A percentile compares a stretch with the other conserved stretches of the same genome.
These are phyloP conservation scores for Perodicticus potto DNA, from an alignment of 2,797 vertebrate genomes.

Conservation along the genomic window DNA sequence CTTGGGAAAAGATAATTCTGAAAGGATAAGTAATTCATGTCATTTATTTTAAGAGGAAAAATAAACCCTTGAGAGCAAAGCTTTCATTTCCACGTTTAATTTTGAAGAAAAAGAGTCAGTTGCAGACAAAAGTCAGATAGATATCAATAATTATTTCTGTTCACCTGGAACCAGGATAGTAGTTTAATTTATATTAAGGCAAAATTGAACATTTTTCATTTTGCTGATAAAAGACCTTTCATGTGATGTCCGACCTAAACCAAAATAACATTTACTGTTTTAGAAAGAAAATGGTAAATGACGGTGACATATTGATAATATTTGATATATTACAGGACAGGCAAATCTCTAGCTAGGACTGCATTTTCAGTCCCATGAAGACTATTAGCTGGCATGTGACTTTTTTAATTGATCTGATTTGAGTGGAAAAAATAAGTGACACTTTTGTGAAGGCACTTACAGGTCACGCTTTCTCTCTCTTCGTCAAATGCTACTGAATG, in stretches of 20 bases:
- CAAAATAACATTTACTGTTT: not conserved
- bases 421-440: not conserved
- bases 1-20: slow-evolving; percentile 69
- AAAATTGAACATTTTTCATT: slow-evolving; percentile 66
- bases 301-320: not conserved
- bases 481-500: not conserved
- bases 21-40: slow-evolving; percentile 72
- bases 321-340: not conserved
- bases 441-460: not conserved
- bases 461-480: not conserved
- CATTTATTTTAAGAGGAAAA: slow-evolving; percentile 79
- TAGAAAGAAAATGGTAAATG: slow-evolving; percentile 50
- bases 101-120: slow-evolving; percentile 67
- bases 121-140: slow-evolving; percentile 67
- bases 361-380: not conserved
- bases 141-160: slow-evolving; percentile 76
- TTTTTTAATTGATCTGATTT: not conserved
- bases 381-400: not conserved
- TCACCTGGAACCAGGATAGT: slow-evolving; percentile 51
- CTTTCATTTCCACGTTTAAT: slow-evolving; percentile 74
- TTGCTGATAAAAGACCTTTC: slow-evolving; percentile 47
- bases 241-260: slow-evolving; percentile 41
- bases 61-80: slow-evolving; percentile 71
- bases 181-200: slow-evolving; percentile 69
- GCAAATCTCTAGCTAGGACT: not conserved